These are phyloP conservation scores for Acrocephalus kingi DNA, from an alignment of 2,113 vertebrate genomes.

Conservation along the genomic window DNA sequence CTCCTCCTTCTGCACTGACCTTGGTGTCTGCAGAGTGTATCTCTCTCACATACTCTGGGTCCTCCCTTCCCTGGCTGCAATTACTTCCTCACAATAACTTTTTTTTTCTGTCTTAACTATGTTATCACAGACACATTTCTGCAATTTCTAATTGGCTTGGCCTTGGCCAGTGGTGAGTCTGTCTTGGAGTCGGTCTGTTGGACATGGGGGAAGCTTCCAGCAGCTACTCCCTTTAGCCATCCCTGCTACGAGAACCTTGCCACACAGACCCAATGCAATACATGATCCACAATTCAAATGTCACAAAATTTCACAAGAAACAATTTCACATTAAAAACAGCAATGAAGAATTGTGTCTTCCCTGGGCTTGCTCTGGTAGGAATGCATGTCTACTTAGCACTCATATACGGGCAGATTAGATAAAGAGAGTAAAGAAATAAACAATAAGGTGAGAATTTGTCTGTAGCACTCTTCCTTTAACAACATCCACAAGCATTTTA, in stretches of 20 bases:
- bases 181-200: neutral
- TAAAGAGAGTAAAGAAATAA: neutral
- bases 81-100: neutral
- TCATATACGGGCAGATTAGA: neutral
- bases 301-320: neutral
- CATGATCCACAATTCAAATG: neutral
- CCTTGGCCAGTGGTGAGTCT: neutral
- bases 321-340: neutral
- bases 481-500: neutral
- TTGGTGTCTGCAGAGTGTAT: neutral
- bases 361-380: neutral
- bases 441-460: neutral
- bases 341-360: neutral
- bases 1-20: neutral
- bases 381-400: neutral
- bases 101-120: neutral
- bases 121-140: neutral
- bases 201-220: neutral
- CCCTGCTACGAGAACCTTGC: neutral
- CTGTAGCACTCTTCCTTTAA: neutral
- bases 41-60: neutral
- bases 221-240: neutral
- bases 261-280: neutral
- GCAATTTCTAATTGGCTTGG: neutral
- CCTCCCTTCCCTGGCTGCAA: neutral